phyloP scores from a whole-genome alignment of 2,113 vertebrate species.

The Coturnix japonica region DNA sequence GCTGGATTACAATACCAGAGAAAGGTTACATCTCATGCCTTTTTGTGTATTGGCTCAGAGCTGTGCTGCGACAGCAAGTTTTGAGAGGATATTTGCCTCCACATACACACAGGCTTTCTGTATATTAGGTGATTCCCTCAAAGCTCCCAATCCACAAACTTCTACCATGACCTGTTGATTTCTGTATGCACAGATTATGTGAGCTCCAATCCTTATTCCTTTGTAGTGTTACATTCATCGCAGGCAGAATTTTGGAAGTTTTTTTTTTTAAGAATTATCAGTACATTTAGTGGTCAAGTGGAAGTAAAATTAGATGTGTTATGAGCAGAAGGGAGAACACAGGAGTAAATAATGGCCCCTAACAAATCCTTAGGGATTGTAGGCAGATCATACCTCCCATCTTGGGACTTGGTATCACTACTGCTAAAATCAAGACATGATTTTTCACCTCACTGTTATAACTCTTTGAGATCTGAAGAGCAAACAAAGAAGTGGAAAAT shows the following conservation, averaged over 20 bases:
- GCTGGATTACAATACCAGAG: slow-evolving; percentile 31
- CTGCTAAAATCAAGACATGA: neutral
- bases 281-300: neutral
- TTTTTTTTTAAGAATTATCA: neutral
- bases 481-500: neutral
- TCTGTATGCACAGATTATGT: neutral
- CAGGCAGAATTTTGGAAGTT: neutral
- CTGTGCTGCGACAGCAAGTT: neutral
- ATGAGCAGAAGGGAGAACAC: neutral
- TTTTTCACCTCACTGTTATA: neutral
- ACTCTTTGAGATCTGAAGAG: neutral
- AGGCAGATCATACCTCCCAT: neutral
- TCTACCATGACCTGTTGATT: neutral
- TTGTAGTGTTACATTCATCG: neutral
- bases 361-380: neutral
- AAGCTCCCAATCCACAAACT: neutral
- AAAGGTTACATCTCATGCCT: slow-evolving; percentile 43
- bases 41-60: neutral
- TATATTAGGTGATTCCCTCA: neutral
- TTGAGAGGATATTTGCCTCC: neutral
- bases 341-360: neutral
- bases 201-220: neutral
- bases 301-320: neutral
- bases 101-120: neutral
- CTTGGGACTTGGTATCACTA: neutral